phyloP scores from a whole-genome alignment of 1,140 invertebrate genomes.

The Atta colombica region DNA sequence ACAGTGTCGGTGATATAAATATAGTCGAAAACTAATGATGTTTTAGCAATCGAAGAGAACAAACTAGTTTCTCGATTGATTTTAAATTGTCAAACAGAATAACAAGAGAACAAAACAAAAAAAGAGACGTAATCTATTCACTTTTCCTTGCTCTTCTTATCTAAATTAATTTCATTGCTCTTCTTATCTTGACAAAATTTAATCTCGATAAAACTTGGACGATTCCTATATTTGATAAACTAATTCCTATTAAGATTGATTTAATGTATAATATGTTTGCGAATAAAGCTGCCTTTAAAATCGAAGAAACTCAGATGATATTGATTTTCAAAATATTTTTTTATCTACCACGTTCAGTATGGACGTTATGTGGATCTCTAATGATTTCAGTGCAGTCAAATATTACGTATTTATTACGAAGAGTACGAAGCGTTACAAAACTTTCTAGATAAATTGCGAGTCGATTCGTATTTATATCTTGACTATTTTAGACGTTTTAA shows the following conservation, averaged over 20 bases:
- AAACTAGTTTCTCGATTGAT: neutral
- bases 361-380: neutral
- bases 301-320: neutral
- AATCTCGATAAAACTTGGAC: neutral
- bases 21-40: neutral
- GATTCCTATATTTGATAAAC: neutral
- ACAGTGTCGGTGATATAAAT: neutral
- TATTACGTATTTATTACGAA: constrained; percentile 14
- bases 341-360: neutral
- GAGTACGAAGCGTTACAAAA: constrained; percentile 15
- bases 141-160: neutral
- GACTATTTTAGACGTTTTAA: constrained; percentile 43
- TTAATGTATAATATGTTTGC: neutral
- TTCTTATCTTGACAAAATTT: neutral
- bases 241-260: neutral
- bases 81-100: neutral
- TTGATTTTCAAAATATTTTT: neutral
- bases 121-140: neutral
- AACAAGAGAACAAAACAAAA: neutral
- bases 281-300: neutral
- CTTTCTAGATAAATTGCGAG: constrained; percentile 39
- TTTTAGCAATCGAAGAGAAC: neutral
- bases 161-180: neutral
- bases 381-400: neutral
- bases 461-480: constrained; percentile 38